phyloP scores from a whole-genome alignment of 1,140 invertebrate genomes.

The Drosophila kepulauana region DNA sequence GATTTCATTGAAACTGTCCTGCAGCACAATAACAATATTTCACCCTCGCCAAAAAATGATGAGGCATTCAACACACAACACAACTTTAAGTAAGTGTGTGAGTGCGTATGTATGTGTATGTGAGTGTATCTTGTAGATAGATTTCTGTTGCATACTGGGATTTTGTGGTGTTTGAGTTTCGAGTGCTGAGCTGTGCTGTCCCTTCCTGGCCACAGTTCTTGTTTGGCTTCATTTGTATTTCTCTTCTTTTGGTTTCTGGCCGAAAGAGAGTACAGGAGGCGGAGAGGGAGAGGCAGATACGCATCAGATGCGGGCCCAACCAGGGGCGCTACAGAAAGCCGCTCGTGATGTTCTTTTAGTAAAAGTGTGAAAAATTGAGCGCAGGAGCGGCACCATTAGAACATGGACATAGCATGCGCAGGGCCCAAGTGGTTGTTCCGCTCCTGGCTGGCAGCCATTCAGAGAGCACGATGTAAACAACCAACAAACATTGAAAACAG shows the following conservation, averaged over 20 bases:
- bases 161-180: slow-evolving; percentile 51
- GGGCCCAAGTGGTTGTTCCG: slow-evolving; percentile 2
- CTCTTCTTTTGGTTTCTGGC: slow-evolving; percentile 22
- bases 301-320: slow-evolving; percentile 39
- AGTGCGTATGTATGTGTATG: slow-evolving; percentile 12
- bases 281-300: slow-evolving; percentile 8
- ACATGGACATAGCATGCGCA: background rate
- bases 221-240: slow-evolving; percentile 57
- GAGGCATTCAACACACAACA: slow-evolving; percentile 42
- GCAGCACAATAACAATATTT: slow-evolving; percentile 53
- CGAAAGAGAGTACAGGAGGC: background rate
- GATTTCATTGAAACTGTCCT: slow-evolving; percentile 44
- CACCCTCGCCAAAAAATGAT: slow-evolving; percentile 56
- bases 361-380: slow-evolving; percentile 42
- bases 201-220: slow-evolving; percentile 47
- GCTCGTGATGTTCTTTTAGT: slow-evolving; percentile 41
- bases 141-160: slow-evolving; percentile 54
- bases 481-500: slow-evolving; percentile 23
- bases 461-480: slow-evolving; percentile 35
- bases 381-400: slow-evolving; percentile 11
- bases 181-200: slow-evolving; percentile 12
- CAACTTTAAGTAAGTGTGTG: background rate
- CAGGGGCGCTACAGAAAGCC: slow-evolving; percentile 20
- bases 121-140: slow-evolving; percentile 48
- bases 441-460: slow-evolving; percentile 26